These are phyloP conservation scores for Ophiothrix spiculata DNA, from an alignment of 35 echinoderm and acorn worm species.

Conservation along the genomic window DNA sequence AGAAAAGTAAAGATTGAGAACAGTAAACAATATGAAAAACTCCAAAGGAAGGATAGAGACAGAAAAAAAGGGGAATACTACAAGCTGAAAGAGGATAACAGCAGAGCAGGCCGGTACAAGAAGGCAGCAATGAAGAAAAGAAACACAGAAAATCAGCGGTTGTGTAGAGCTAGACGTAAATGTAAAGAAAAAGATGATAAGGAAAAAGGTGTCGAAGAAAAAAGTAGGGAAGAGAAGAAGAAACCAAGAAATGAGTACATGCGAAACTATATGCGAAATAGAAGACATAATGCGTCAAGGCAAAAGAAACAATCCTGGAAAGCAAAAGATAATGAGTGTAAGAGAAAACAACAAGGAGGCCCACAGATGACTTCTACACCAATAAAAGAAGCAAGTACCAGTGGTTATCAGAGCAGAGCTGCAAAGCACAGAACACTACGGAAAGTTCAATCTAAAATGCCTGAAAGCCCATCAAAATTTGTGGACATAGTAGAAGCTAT, in stretches of 20 bases:
- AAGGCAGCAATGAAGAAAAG: background rate
- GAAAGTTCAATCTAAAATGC: background rate
- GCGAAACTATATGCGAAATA: constrained; percentile 1
- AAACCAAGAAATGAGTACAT: constrained; percentile 22
- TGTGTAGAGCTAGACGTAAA: background rate
- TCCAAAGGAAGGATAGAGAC: background rate
- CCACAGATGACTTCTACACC: constrained; percentile 20
- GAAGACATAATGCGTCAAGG: background rate
- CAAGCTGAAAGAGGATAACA: background rate
- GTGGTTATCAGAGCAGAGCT: background rate
- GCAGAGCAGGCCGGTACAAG: background rate
- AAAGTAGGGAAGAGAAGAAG: background rate
- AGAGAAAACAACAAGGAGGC: background rate
- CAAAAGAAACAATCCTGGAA: constrained; percentile 30
- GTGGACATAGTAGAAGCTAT: background rate
- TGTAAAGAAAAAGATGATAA: background rate
- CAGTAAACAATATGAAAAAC: background rate
- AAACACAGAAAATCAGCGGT: background rate
- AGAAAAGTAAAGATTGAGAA: background rate
- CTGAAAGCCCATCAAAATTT: constrained; percentile 11
- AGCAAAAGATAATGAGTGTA: background rate
- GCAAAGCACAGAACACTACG: background rate
- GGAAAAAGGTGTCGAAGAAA: background rate
- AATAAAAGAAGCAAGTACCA: background rate
- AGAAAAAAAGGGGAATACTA: background rate